phyloP scores from a whole-genome alignment of 2,113 vertebrate species.

The Mystacornis crossleyi region DNA sequence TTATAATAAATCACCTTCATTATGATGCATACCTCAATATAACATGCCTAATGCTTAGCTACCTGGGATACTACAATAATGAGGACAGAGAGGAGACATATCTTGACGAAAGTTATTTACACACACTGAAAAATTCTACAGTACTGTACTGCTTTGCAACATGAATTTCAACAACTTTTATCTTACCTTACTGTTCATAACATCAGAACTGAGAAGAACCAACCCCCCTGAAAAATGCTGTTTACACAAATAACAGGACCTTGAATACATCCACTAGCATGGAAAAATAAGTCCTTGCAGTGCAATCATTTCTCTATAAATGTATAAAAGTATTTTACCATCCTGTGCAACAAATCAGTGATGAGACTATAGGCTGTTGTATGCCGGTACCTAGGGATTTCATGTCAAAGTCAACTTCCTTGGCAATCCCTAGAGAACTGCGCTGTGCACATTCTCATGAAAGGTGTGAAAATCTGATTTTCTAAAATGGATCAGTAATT shows the following conservation, averaged over 20 bases:
- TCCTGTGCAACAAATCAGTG: constrained; percentile 79
- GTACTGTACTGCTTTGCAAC: constrained; percentile 58
- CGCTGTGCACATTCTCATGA: constrained; percentile 86
- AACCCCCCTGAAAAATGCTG: constrained; percentile 65
- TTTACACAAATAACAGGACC: constrained; percentile 79
- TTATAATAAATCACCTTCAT: constrained; percentile 85
- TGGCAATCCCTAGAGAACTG: constrained; percentile 82
- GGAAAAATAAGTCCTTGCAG: constrained; percentile 78
- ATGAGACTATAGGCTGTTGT: constrained; percentile 75
- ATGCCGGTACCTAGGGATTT: constrained; percentile 72
- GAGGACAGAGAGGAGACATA: constrained; percentile 58
- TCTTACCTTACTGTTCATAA: constrained; percentile 78
- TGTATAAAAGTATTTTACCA: constrained; percentile 82
- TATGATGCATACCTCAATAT: constrained; percentile 77
- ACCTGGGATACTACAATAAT: constrained; percentile 72
- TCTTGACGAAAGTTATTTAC: constrained; percentile 76
- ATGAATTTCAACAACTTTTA: constrained; percentile 80
- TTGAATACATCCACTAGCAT: constrained; percentile 69
- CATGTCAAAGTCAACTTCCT: constrained; percentile 92
- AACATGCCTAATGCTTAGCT: constrained; percentile 64
- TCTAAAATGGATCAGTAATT: constrained; percentile 99
- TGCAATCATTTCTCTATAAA: constrained; percentile 80
- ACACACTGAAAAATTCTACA: constrained; percentile 64
- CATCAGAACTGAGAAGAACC: constrained; percentile 57
- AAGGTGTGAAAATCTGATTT: constrained; percentile 99